Conservation (phyloP, 1,140 invertebrate genomes). For the Wasmannia auropunctata region DNA sequence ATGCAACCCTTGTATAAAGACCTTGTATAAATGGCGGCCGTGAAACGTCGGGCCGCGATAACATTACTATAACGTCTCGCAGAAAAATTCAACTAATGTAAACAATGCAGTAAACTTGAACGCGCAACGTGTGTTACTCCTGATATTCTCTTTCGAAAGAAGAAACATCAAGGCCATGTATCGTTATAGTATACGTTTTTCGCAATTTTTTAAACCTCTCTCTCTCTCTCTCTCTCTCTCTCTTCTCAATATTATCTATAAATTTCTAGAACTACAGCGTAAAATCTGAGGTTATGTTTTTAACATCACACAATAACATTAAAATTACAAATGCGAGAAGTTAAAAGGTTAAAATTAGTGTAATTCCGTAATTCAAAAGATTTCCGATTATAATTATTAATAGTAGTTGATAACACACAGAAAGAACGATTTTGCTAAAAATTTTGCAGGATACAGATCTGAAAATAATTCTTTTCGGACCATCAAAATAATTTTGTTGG, state of each 20-base stretch:
- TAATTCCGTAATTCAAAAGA: too few relatives aligned
- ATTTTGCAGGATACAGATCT: too few relatives aligned
- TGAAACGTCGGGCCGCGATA: not conserved
- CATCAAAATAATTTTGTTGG: too few relatives aligned
- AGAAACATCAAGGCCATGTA: not conserved
- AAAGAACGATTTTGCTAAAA: too few relatives aligned
- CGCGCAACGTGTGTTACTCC: not conserved
- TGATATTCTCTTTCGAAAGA: not conserved
- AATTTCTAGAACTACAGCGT: not conserved
- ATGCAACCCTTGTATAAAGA: not conserved
- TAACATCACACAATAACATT: not conserved
- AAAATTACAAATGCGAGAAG: not conserved
- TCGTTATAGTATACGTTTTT: not conserved
- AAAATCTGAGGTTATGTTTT: not conserved
- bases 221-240: too few relatives aligned
- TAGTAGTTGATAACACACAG: not conserved
- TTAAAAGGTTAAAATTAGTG: not conserved
- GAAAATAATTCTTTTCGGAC: too few relatives aligned
- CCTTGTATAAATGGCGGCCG: not conserved
- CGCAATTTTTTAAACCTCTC: not conserved
- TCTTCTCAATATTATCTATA: not conserved
- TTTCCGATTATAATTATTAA: not conserved
- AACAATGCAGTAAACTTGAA: not conserved
- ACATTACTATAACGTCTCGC: not conserved
- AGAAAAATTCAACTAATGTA: not conserved